A percentile compares a stretch with the other conserved stretches of the same genome.
Conservation (phyloP, 2,113 vertebrate genomes). For the human region GRCh38 chr9:34560001-34560500, state of each 20-base stretch:
- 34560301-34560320: background rate
- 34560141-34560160: constrained; percentile 83
- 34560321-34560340: background rate
- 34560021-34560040: constrained; percentile 71
- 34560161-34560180: constrained; percentile 83
- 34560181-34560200: constrained; percentile 75
- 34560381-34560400: background rate
- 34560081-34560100: constrained; percentile 81
- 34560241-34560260: background rate
- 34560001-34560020: constrained; percentile 46
- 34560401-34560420: background rate
- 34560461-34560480: background rate
- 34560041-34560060: constrained; percentile 72
- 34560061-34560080: constrained; percentile 80
- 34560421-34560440: background rate
- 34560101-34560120: constrained; percentile 79
- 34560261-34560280: background rate
- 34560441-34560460: background rate
- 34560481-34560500: background rate
- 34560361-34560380: background rate
- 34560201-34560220: constrained; percentile 46
- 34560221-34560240: constrained; percentile 18
- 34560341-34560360: rapidly evolving
- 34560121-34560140: constrained; percentile 75
- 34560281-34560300: background rate